Evolutionary conservation across 2,113 vertebrate genomes (phyloP).

Genomic region (Sinocyclocheilus anshuiensis): DNA sequence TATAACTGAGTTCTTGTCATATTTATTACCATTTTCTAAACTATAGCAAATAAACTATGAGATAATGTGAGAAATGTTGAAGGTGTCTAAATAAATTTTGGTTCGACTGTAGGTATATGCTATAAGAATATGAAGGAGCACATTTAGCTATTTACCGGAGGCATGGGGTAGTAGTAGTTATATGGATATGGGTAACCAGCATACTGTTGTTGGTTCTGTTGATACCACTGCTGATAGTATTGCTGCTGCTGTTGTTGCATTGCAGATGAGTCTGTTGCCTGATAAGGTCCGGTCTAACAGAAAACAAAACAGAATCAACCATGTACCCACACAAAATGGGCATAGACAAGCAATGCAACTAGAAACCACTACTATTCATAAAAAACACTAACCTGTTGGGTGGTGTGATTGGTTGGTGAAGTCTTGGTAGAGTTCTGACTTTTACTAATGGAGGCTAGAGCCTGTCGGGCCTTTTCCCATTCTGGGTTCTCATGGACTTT

Average conservation of each 20-base stretch:
- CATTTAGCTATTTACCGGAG: conserved; percentile 41
- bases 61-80: no score
- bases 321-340: not conserved
- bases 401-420: conserved; percentile 59
- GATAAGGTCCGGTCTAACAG: conserved; percentile 75
- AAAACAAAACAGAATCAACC: conserved; percentile 11
- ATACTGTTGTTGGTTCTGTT: conserved; percentile 86
- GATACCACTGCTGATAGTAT: conserved; percentile 85
- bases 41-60: no score
- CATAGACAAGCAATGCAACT: not conserved
- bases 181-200: conserved; percentile 85
- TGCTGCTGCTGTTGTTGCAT: conserved; percentile 82
- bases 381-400: conserved; percentile 61
- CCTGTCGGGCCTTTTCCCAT: conserved; percentile 92
- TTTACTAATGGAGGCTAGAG: conserved; percentile 78
- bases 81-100: no score
- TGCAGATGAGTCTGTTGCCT: conserved; percentile 74
- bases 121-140: not conserved
- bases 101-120: not conserved
- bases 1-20: no score
- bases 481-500: conserved; percentile 89
- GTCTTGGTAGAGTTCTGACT: conserved; percentile 68
- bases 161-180: conserved; percentile 54
- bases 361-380: not conserved
- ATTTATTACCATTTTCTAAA: no score